These are phyloP conservation scores for Dicroscelio sp. DNA, from an alignment of 2,888 invertebrate genomes.

Conservation along the genomic window DNA sequence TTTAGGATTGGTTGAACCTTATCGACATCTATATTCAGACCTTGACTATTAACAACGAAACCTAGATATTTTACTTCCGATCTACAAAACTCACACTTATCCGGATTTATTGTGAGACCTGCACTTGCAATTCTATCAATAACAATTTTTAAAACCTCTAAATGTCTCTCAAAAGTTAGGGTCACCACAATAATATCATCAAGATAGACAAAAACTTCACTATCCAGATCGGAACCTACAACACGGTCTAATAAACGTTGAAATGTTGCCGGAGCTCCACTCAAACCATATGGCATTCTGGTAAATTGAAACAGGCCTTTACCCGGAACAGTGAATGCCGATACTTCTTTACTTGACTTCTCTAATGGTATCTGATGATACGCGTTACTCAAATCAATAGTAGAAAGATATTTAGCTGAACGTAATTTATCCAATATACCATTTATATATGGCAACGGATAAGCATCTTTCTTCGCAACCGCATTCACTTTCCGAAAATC, in stretches of 20 bases:
- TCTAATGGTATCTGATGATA: neutral
- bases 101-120: neutral
- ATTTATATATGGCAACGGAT: no score
- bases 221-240: constrained; percentile 1
- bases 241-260: constrained; percentile 21
- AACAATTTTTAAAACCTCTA: neutral
- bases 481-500: no score
- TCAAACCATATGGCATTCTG: neutral
- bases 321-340: neutral
- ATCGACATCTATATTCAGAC: constrained; percentile 21
- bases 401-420: neutral
- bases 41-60: constrained; percentile 13
- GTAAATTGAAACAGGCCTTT: constrained; percentile 2
- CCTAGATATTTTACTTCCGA: constrained; percentile 36
- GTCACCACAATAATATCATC: constrained; percentile 12
- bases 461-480: no score
- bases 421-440: neutral
- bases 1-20: constrained; percentile 36
- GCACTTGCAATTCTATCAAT: neutral
- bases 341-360: neutral
- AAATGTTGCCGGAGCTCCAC: constrained; percentile 32
- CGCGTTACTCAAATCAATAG: constrained; percentile 3
- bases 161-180: constrained; percentile 23
- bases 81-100: constrained; percentile 14
- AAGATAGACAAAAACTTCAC: constrained; percentile 9